Evolutionary conservation across 1,140 invertebrate genomes (phyloP), one percentile per base, ranked within the genome.

Genomic region (Nylanderia fulva): DNA sequence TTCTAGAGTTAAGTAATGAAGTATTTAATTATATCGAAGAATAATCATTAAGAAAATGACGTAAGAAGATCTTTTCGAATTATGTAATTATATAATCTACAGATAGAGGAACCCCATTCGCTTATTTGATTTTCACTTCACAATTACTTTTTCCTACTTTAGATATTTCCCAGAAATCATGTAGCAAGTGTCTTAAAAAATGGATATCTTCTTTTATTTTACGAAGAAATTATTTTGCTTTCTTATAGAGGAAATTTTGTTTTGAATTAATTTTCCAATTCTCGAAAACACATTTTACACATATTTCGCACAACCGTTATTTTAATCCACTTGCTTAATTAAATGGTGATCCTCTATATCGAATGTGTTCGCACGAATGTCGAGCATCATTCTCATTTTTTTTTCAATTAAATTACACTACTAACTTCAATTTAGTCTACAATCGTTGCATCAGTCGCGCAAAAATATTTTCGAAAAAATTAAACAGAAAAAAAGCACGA

Each of bases 371-470:
- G 58, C 11, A 36, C 3, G 13, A 7, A 33, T 18, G 5, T 15
- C 13, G n/a, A n/a, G 45, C 15, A 48, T 48, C 18, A 48, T 48
- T 48, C 0, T 4, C 45, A 3, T 13, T 48, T 77, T 13, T 54
- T 61, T 42, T 45, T 63, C 21, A 42, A 9, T 76, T 36, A 15
- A 74, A 64, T 61, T 72, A 58, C 8, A 29, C 18, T 18, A 18
- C 27, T 80, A 11, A 0, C 24, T 60, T 24, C 21, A 21, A 66
- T 24, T n/a, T 18, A 52, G 7, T 8, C 48, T 87, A 74, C 21
- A 64, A 61, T 56, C 45, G 80, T 84, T 80, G 66, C 68, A 79
- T 61, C 79, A 88, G 24, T 75, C 54, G 39, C n/a, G 24, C 36
- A 52, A n/a, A 60, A n/a, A 79, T 74, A 60, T 9, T 33, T 39